Evolutionary conservation across 2,888 invertebrate species (phyloP).

Genomic region (Pseudoips prasinana): DNA sequence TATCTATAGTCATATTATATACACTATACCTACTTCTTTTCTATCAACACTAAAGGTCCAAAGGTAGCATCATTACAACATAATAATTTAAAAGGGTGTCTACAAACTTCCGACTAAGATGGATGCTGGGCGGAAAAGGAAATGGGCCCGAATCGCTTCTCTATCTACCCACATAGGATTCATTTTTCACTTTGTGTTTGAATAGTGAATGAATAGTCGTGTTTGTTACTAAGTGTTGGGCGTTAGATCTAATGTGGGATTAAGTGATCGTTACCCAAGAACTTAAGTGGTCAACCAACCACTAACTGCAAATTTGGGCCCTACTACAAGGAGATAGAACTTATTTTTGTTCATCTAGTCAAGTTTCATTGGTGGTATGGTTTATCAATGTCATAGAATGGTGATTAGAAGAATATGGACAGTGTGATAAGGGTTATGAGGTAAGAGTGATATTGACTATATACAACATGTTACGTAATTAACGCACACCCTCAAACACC

Average conservation of each 20-base stretch:
- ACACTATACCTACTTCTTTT: no score
- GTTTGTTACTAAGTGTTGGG: constrained; percentile 28
- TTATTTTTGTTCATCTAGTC: no score
- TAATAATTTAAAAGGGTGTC: constrained; percentile 68
- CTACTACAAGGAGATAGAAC: no score
- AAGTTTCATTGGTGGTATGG: neutral
- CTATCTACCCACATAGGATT: constrained; percentile 62
- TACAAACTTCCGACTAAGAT: constrained; percentile 68
- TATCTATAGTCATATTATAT: no score
- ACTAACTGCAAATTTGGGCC: no score
- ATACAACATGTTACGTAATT: neutral
- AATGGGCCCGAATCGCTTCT: constrained; percentile 63
- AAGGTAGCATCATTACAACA: constrained; percentile 38
- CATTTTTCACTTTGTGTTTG: constrained; percentile 61
- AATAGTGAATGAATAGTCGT: constrained; percentile 27
- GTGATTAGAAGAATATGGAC: neutral
- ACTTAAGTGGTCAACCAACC: no score
- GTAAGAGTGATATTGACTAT: neutral
- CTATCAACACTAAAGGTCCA: constrained; percentile 9
- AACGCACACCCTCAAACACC: no score
- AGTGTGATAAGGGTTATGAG: neutral
- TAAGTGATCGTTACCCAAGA: no score
- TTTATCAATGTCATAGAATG: neutral
- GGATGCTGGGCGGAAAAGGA: constrained; percentile 65
- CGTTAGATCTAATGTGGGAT: constrained; percentile 40